A percentile compares a stretch with the other conserved stretches of the same genome.
These are phyloP conservation scores for Canis aureus DNA, from an alignment of 2,113 vertebrate species.

Conservation along the genomic window DNA sequence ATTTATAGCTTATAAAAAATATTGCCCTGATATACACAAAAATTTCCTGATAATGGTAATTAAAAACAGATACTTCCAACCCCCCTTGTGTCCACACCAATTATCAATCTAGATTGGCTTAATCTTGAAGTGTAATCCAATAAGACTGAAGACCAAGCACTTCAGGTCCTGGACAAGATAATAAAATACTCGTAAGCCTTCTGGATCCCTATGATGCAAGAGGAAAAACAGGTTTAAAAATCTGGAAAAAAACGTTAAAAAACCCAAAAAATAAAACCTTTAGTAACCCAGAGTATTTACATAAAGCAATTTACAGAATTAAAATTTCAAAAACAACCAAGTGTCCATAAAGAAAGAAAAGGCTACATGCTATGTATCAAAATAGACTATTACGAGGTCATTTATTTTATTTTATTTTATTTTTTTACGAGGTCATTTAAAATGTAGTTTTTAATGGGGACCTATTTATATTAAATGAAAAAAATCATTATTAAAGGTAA, in stretches of 20 bases:
- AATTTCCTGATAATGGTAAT: conserved; percentile 67
- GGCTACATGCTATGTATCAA: not conserved
- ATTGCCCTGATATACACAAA: conserved; percentile 85
- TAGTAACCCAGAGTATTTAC: not conserved
- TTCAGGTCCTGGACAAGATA: conserved; percentile 99
- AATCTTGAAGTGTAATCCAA: conserved; percentile 99
- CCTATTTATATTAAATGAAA: conserved; percentile 16
- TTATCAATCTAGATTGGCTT: conserved; percentile 94
- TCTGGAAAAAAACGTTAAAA: not conserved
- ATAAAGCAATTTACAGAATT: not conserved
- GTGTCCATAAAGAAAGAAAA: not conserved
- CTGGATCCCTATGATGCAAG: conserved; percentile 93
- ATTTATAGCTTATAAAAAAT: conserved; percentile 81
- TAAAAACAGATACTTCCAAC: conserved; percentile 58
- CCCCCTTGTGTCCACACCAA: conserved; percentile 75
- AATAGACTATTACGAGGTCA: conserved; percentile 22
- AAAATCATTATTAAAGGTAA: conserved; percentile 8
- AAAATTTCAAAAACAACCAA: conserved; percentile 34
- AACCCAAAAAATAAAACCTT: not conserved
- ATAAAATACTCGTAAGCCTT: conserved; percentile 98
- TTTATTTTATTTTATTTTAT: not conserved
- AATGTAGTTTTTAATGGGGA: not conserved
- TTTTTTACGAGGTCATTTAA: conserved; percentile 32
- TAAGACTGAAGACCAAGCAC: conserved; percentile 99
- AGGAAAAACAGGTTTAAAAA: conserved; percentile 50